Evolutionary conservation across 2,113 vertebrate genomes (phyloP).

Genomic region (Uria aalge): DNA sequence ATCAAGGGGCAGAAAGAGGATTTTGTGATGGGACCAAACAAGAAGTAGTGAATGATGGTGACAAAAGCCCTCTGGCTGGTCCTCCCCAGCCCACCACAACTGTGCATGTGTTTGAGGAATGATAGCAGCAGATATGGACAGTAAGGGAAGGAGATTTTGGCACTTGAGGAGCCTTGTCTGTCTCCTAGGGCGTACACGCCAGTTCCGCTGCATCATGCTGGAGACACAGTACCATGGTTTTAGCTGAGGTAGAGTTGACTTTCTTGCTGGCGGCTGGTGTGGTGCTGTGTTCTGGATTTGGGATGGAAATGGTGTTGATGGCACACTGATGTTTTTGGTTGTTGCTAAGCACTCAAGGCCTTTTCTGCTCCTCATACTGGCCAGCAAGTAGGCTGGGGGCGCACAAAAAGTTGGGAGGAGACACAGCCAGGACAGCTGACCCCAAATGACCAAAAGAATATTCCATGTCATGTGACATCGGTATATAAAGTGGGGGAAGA

Average conservation of each 20-base stretch:
- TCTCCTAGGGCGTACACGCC: not conserved
- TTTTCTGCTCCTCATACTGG: not conserved
- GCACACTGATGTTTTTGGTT: not conserved
- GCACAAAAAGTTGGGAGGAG: too few species aligned
- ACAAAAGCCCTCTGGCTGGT: not conserved
- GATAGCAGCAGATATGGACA: not conserved
- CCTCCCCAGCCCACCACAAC: accelerated
- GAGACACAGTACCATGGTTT: not conserved
- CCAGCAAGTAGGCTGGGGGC: not conserved
- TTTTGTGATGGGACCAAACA: not conserved
- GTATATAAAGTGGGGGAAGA: not conserved
- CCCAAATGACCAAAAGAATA: not conserved
- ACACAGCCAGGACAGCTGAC: not conserved
- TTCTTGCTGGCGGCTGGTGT: not conserved
- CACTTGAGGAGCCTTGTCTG: not conserved
- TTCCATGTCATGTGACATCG: not conserved
- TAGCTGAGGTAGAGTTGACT: not conserved
- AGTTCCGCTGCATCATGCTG: not conserved
- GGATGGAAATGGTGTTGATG: not conserved
- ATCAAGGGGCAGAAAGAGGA: not conserved
- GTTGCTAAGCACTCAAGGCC: not conserved
- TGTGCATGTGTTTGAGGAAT: accelerated
- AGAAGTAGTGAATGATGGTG: not conserved
- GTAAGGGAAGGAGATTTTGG: not conserved
- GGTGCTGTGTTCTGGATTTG: not conserved